Percentiles rank a stretch among this genome's conserved stretches.
Conservation (phyloP, 2,888 invertebrate species). For the Neuroscelio doddi region DNA sequence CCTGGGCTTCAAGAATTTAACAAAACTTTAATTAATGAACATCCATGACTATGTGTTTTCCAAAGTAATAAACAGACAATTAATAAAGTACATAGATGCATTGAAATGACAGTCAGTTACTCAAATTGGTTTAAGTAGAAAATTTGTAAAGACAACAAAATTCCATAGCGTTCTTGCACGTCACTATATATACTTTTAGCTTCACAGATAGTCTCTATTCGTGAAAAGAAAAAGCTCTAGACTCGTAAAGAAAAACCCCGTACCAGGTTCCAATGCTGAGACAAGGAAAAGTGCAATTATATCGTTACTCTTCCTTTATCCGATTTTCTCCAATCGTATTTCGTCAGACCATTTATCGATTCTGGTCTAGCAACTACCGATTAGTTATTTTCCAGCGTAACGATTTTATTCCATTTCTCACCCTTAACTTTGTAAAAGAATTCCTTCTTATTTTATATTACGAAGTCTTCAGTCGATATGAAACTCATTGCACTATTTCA, state of each 20-base stretch:
- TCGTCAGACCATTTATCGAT: conserved; percentile 43
- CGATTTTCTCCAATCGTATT: conserved; percentile 39
- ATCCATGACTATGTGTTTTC: no score
- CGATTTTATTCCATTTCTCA: conserved; percentile 45
- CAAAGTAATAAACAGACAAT: no score
- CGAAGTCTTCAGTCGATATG: conserved; percentile 10
- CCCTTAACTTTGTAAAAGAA: conserved; percentile 20
- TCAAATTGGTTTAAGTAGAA: not conserved
- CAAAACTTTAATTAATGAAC: no score
- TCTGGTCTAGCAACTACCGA: conserved; percentile 38
- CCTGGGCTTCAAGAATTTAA: no score
- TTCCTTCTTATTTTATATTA: conserved; percentile 18
- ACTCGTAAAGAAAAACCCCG: conserved; percentile 15
- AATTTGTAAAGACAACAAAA: conserved; percentile 15
- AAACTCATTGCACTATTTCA: conserved; percentile 13
- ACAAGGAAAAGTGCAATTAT: conserved; percentile 46
- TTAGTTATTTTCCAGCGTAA: conserved; percentile 44
- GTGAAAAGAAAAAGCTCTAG: conserved; percentile 17
- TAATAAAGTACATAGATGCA: no score
- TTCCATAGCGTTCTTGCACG: no score
- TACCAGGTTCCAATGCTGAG: conserved; percentile 8
- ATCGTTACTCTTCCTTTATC: conserved; percentile 45
- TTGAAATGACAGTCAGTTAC: not conserved
- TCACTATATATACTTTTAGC: not conserved
- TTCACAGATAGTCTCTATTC: conserved; percentile 15